Conservation (phyloP, 2,888 invertebrate genomes). For the Drosophila colorata region DNA sequence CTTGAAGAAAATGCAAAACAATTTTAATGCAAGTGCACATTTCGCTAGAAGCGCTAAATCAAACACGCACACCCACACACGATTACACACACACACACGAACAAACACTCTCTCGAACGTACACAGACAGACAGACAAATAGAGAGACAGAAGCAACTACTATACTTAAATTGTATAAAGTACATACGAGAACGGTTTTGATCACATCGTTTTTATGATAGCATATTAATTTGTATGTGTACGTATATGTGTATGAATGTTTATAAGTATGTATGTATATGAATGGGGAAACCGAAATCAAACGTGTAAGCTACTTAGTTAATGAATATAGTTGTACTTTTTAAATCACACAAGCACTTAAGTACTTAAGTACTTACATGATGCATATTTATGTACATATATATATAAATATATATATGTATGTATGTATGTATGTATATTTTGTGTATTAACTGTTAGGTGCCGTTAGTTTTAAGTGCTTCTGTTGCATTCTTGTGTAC, state of each 20-base stretch:
- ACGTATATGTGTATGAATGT: constrained; percentile 25
- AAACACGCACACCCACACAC: constrained; percentile 16
- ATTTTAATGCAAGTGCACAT: constrained; percentile 15
- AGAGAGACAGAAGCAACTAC: constrained; percentile 17
- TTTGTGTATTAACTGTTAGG: constrained; percentile 68
- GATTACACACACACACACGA: constrained; percentile 20
- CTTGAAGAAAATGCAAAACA: constrained; percentile 16
- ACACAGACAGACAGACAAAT: too few relatives aligned
- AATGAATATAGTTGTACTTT: constrained; percentile 37
- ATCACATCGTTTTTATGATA: constrained; percentile 44
- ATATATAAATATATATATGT: constrained; percentile 24
- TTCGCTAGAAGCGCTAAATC: constrained; percentile 21
- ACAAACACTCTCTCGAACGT: constrained; percentile 14
- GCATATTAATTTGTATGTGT: constrained; percentile 41
- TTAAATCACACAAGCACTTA: constrained; percentile 32
- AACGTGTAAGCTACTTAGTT: constrained; percentile 38
- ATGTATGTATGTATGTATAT: constrained; percentile 50
- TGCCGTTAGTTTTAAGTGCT: constrained; percentile 75
- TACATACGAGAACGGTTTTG: constrained; percentile 40
- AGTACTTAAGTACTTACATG: constrained; percentile 13
- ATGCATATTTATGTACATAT: constrained; percentile 9
- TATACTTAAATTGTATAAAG: constrained; percentile 48
- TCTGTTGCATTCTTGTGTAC: constrained; percentile 59
- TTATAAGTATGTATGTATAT: constrained; percentile 42
- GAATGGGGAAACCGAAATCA: constrained; percentile 36